Percentiles rank a stretch among this genome's conserved stretches.
Evolutionary conservation across 2,888 invertebrate species (phyloP).

Genomic region (Hedychridium roseum): DNA sequence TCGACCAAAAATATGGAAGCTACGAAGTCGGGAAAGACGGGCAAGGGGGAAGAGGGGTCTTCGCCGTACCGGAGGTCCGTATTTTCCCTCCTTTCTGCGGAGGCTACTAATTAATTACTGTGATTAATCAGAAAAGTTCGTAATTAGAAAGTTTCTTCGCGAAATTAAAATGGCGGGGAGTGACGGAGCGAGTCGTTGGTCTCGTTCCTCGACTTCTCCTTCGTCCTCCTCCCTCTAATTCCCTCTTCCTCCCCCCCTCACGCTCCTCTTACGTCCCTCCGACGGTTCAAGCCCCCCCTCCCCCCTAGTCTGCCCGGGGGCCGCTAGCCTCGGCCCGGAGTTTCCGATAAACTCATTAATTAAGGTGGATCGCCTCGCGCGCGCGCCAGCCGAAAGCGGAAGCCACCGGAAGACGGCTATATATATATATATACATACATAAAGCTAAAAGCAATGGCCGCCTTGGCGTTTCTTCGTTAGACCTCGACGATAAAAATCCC

Average conservation of each 20-base stretch:
- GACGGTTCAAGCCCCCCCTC: conserved; percentile 6
- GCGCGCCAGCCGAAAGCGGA: conserved; percentile 6
- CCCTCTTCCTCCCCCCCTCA: conserved; percentile 16
- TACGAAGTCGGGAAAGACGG: conserved; percentile 14
- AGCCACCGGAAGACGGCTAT: no score
- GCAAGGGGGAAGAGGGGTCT: not conserved
- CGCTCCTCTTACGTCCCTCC: conserved; percentile 11
- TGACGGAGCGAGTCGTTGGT: conserved; percentile 48
- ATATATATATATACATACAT: no score
- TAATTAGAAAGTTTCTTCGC: conserved; percentile 69
- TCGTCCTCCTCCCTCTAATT: conserved; percentile 4
- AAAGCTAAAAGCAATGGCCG: no score
- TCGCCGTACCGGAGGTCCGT: conserved; percentile 22
- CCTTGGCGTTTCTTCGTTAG: no score
- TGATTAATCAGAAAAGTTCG: conserved; percentile 70
- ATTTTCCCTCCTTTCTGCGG: conserved; percentile 41
- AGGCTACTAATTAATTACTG: conserved; percentile 69
- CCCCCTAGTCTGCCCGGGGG: conserved; percentile 25
- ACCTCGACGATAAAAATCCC: no score
- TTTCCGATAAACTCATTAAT: conserved; percentile 63
- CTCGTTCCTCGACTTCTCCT: not conserved
- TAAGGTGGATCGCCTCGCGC: conserved; percentile 52
- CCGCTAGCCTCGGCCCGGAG: conserved; percentile 39
- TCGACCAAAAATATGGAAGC: no score
- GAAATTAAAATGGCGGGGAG: conserved; percentile 60